Conservation (phyloP, 2,888 invertebrate species). For the Drosophila austrosaltans region DNA sequence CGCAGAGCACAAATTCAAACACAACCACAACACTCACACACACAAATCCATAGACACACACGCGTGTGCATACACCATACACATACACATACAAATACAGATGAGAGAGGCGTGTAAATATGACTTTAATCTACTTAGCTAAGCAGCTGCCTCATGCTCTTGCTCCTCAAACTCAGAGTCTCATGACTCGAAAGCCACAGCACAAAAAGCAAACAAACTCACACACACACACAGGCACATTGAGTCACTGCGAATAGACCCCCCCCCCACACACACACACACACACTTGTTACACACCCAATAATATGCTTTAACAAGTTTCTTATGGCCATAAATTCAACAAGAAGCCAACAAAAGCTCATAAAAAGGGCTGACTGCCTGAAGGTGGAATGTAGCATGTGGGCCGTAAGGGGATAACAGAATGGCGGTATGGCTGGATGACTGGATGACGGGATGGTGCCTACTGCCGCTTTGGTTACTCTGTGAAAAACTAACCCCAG, state of each 20-base stretch:
- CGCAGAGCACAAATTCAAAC: slow-evolving; percentile 68
- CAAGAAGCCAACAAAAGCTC: slow-evolving; percentile 77
- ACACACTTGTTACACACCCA: slow-evolving; percentile 75
- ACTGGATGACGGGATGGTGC: slow-evolving; percentile 22
- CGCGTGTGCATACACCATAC: neutral
- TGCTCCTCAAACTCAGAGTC: slow-evolving; percentile 11
- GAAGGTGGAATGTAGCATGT: slow-evolving; percentile 14
- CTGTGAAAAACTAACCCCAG: slow-evolving; percentile 56
- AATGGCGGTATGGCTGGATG: slow-evolving; percentile 7
- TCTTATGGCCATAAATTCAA: slow-evolving; percentile 78
- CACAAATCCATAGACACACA: no score
- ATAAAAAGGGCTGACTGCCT: slow-evolving; percentile 69
- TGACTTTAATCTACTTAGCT: slow-evolving; percentile 76
- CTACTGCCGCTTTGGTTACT: slow-evolving; percentile 47
- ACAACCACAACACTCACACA: slow-evolving; percentile 45
- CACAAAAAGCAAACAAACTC: slow-evolving; percentile 54
- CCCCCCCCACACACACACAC: slow-evolving; percentile 3
- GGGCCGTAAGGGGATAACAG: no score
- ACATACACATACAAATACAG: slow-evolving; percentile 12
- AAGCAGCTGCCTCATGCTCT: slow-evolving; percentile 49
- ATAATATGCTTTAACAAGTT: slow-evolving; percentile 78
- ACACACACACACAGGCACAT: slow-evolving; percentile 29
- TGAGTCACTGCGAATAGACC: no score
- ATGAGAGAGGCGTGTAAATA: slow-evolving; percentile 61
- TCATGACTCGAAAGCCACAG: slow-evolving; percentile 52